Percentiles rank a stretch among this genome's conserved stretches.
These are phyloP conservation scores for Myrmecobius fasciatus DNA, from an alignment of 2,113 vertebrate genomes.

Conservation along the genomic window DNA sequence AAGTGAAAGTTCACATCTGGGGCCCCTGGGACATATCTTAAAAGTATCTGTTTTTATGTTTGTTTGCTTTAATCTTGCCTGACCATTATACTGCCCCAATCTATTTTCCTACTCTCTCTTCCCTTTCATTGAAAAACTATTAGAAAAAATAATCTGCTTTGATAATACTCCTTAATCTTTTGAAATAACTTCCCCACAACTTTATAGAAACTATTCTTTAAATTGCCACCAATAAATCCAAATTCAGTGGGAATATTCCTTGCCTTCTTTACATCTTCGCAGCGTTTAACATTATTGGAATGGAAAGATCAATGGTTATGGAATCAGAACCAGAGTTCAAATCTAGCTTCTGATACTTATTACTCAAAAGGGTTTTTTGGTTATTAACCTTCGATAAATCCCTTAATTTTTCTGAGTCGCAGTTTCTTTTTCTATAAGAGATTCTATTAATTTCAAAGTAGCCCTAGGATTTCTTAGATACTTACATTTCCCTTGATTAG, in stretches of 20 bases:
- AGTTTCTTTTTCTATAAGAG: background rate
- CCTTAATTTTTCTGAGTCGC: background rate
- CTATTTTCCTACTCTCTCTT: background rate
- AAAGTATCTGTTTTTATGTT: background rate
- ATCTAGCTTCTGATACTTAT: background rate
- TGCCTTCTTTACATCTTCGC: background rate
- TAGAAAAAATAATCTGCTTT: background rate
- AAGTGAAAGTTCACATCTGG: background rate
- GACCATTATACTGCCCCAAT: background rate
- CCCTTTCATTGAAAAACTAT: background rate
- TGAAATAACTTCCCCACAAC: background rate
- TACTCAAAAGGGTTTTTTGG: background rate
- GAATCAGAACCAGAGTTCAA: background rate
- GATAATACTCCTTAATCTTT: background rate
- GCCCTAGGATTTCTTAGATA: background rate
- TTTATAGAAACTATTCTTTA: background rate
- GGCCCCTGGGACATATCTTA: background rate
- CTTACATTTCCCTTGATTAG: background rate
- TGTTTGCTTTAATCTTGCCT: background rate
- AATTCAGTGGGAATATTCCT: background rate
- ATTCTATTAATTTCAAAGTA: background rate
- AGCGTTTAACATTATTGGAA: background rate
- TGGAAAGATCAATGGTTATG: background rate
- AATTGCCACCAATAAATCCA: background rate
- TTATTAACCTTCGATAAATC: background rate